These are phyloP conservation scores for Epistrophe eligans DNA, from an alignment of 2,888 invertebrate species.

Conservation along the genomic window DNA sequence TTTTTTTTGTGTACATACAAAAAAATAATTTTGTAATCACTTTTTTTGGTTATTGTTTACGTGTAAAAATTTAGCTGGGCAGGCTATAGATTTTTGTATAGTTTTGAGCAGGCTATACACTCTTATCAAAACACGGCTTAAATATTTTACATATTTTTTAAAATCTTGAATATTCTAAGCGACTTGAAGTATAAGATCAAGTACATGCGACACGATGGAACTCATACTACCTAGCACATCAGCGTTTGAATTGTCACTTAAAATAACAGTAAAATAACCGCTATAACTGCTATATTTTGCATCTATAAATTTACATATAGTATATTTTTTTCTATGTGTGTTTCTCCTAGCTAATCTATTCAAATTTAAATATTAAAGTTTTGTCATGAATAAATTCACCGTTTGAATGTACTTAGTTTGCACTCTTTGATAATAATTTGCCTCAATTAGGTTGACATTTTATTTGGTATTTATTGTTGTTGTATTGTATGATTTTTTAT, in stretches of 20 bases:
- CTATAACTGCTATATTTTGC: neutral
- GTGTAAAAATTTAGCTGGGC: no score
- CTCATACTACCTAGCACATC: neutral
- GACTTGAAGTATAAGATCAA: neutral
- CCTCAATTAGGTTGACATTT: slow-evolving; percentile 61
- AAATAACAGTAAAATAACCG: neutral
- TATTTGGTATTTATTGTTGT: slow-evolving; percentile 9
- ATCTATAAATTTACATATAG: neutral
- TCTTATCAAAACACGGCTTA: no score
- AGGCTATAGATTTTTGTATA: no score
- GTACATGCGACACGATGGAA: neutral
- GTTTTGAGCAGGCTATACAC: no score
- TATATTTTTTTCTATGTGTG: neutral
- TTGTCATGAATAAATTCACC: neutral
- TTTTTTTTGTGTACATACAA: no score
- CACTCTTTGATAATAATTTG: slow-evolving; percentile 51
- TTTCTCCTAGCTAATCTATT: neutral
- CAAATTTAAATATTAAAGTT: slow-evolving; percentile 22
- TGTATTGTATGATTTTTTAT: neutral
- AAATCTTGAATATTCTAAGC: no score
- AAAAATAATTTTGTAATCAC: no score
- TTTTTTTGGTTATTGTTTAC: no score
- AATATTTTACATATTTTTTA: no score
- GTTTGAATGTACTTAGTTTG: slow-evolving; percentile 23
- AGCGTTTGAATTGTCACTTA: neutral